Conservation (phyloP, 2,888 invertebrate species). For the Calliphora vomitoria region DNA sequence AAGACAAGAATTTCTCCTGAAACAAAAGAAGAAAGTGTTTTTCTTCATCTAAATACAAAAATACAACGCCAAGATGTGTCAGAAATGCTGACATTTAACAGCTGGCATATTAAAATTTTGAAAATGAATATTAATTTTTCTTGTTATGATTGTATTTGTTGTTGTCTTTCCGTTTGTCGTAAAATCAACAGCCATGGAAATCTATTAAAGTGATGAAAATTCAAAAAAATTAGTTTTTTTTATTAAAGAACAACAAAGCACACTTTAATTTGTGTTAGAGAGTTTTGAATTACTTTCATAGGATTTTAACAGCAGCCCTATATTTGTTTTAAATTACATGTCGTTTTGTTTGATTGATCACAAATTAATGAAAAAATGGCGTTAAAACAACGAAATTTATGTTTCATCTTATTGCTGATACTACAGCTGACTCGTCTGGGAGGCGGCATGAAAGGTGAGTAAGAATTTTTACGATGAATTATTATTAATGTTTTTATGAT, state of each 20-base stretch:
- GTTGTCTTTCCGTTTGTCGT: conserved; percentile 23
- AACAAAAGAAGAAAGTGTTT: background rate
- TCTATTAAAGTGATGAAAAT: conserved; percentile 54
- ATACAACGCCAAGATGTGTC: conserved; percentile 7
- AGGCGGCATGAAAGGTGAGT: conserved; percentile 69
- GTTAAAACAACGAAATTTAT: conserved; percentile 48
- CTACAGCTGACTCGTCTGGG: conserved; percentile 22
- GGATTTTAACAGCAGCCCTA: background rate
- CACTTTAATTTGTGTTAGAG: conserved; percentile 1
- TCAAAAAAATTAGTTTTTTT: background rate
- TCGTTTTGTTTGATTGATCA: conserved; percentile 31
- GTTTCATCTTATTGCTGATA: conserved; percentile 41
- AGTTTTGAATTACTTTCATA: conserved; percentile 4
- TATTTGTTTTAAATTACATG: conserved; percentile 23
- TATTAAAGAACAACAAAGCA: background rate
- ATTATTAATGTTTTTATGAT: background rate
- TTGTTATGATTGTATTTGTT: conserved; percentile 13
- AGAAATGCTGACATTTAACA: conserved; percentile 54
- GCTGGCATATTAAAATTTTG: conserved; percentile 46
- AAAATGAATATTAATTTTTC: conserved; percentile 52
- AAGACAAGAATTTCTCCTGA: background rate
- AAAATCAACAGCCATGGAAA: conserved; percentile 25
- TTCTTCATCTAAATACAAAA: background rate
- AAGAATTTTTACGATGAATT: conserved; percentile 24
- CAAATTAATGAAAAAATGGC: conserved; percentile 50